Base-by-base conservation (phyloP, 2,797 vertebrate genomes). In the Muscicapa comitata region DNA sequence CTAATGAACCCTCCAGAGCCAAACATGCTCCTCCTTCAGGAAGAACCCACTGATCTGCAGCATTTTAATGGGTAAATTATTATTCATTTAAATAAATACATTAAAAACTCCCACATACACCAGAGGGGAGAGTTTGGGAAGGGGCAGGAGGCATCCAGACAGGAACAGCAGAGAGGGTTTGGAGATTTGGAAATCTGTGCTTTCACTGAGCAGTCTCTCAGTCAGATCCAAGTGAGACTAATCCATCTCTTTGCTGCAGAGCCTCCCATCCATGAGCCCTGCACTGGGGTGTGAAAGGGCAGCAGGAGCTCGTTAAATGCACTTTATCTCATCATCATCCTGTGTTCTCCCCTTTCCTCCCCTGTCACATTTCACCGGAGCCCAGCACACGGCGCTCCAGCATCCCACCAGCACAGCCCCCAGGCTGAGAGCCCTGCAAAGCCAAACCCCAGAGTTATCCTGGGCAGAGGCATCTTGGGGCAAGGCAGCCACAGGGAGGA, bases 361-460 rank as follows among this genome's bases (percentile, higher is more conserved):
- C 9, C 33, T 14, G 3, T 10, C 50, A 40, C 3, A 0, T 2
- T 5, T 23, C 23, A 23, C 6, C 37, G 13, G 13, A 48, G 61
- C 10, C 55, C 0, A 1, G 18, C 8, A 57, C 31, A 3, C 0
- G 0, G 13, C 2, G 45, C 29, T 42, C 35, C 9, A 2, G 42
- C 51, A 23, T 9, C 55, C 50, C 63, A n/a, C 12, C 5, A 0
- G 37, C 61, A 35, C 71, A 42, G 2, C 28, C 29, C 10, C 59
- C 62, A 59, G 37, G 26, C 53, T 85, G 47, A 43, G 62, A 53
- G 66, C n/a, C 3, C 76, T n/a, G 55, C 28, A 63, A 17, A 59
- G 4, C 38, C 48, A 45, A 29, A 45, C 26, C 31, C 5, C 59
- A 2, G 40, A 47, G 62, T 25, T 10, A 5, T 19, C 14, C 26